Evolutionary conservation across 1,140 invertebrate genomes (phyloP).

Genomic region (Caenorhabditis briggsae): DNA sequence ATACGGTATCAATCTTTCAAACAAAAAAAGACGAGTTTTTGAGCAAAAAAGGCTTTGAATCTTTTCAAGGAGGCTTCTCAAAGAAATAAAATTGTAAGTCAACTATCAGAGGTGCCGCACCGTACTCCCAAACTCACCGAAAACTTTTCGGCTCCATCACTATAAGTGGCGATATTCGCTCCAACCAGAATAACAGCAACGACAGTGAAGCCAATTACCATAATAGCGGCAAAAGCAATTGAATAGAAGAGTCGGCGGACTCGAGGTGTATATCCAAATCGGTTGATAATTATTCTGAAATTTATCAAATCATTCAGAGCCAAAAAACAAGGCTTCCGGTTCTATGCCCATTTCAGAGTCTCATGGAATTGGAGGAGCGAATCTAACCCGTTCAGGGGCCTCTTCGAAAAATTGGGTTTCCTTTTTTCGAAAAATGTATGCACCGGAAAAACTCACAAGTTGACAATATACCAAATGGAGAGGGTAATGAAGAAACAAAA

Average conservation of each 20-base stretch:
- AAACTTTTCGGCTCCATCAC: background rate
- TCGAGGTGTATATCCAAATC: background rate
- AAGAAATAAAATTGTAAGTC: no score
- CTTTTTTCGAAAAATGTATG: no score
- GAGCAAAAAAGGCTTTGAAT: no score
- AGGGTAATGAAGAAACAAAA: background rate
- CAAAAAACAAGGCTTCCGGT: background rate
- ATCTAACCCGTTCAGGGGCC: no score
- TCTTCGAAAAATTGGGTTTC: no score
- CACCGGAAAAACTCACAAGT: background rate
- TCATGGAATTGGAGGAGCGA: no score
- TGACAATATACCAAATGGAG: background rate
- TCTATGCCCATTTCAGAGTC: no score
- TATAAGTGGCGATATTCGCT: background rate
- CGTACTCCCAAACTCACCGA: background rate
- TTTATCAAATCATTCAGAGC: background rate
- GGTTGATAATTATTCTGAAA: background rate
- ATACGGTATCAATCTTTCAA: no score
- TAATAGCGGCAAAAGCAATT: background rate
- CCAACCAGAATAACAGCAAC: background rate
- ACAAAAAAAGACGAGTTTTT: no score
- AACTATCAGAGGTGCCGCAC: no score
- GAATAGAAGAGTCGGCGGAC: background rate
- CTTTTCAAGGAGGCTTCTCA: no score
- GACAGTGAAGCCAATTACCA: background rate